These are phyloP conservation scores for Zelleria hepariella DNA, from an alignment of 2,888 invertebrate species.

Conservation along the genomic window DNA sequence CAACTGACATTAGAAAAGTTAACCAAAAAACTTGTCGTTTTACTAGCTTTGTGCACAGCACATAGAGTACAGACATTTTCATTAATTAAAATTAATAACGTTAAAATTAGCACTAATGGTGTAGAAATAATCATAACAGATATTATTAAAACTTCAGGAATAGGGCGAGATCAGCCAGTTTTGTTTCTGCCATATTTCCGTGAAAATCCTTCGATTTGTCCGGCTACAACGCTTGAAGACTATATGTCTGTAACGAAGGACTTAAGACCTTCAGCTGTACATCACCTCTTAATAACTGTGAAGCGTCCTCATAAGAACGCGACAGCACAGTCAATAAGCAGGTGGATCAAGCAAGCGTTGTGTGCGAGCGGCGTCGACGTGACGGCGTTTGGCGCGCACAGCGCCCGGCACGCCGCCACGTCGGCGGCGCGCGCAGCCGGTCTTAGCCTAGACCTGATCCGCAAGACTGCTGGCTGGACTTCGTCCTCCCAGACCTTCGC, in stretches of 20 bases:
- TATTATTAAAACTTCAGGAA: constrained; percentile 1
- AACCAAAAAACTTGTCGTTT: constrained; percentile 7
- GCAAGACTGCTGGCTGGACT: constrained; percentile 15
- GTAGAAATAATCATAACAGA: not conserved
- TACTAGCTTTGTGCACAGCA: constrained; percentile 8
- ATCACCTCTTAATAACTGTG: constrained; percentile 8
- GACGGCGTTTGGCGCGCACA: constrained; percentile 14
- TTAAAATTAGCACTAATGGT: not conserved
- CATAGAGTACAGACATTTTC: no score
- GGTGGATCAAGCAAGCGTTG: constrained; percentile 12
- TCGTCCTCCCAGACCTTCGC: constrained; percentile 11
- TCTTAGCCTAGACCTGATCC: constrained; percentile 9
- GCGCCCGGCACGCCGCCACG: constrained; percentile 17
- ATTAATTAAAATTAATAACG: constrained; percentile 5
- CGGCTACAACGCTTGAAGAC: not conserved
- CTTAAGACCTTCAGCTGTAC: not conserved
- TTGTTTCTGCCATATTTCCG: not conserved
- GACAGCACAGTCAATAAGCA: constrained; percentile 11
- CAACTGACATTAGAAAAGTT: constrained; percentile 8
- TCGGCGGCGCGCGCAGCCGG: constrained; percentile 12
- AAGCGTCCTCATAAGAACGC: constrained; percentile 10
- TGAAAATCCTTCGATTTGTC: not conserved
- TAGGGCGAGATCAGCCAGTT: not conserved
- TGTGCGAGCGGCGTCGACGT: constrained; percentile 8
- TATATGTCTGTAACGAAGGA: constrained; percentile 1